phyloP scores from a whole-genome alignment of 2,113 vertebrate species.

The Hepsetus odoe region DNA sequence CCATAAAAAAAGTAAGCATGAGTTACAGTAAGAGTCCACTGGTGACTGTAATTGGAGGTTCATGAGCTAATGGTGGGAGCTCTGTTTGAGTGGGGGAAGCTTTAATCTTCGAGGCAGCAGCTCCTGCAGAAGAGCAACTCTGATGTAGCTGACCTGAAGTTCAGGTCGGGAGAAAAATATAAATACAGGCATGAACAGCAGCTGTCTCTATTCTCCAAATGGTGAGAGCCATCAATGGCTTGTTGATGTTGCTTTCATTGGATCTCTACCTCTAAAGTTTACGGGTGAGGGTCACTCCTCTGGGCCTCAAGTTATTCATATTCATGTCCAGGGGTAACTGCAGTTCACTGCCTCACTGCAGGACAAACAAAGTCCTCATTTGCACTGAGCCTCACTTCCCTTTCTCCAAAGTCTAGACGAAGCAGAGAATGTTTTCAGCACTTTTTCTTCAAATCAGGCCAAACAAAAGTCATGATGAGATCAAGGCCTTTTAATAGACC shows the following conservation, averaged over 20 bases:
- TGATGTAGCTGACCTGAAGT: too few relatives aligned
- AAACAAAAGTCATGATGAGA: conserved; percentile 11
- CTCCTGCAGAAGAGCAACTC: too few relatives aligned
- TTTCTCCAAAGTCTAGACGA: conserved; percentile 43
- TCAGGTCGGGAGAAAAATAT: conserved; percentile 14
- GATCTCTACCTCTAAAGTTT: too few relatives aligned
- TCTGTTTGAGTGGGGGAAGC: too few relatives aligned
- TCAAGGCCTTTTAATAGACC: conserved; percentile 20
- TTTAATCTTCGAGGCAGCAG: too few relatives aligned
- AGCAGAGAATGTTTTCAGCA: conserved; percentile 20
- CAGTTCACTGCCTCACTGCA: conserved; percentile 35
- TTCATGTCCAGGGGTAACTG: conserved; percentile 43
- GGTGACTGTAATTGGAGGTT: too few relatives aligned
- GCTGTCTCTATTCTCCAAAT: neutral
- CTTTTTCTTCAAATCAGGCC: neutral
- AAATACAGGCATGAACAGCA: neutral
- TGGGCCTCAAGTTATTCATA: conserved; percentile 14
- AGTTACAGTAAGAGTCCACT: too few relatives aligned
- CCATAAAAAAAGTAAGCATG: too few relatives aligned
- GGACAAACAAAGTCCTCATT: conserved; percentile 34
- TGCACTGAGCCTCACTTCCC: conserved; percentile 40
- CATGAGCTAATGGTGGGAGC: too few relatives aligned
- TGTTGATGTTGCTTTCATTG: neutral
- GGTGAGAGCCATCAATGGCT: neutral
- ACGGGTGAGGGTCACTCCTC: conserved; percentile 6